Evolutionary conservation across 1,140 invertebrate species (phyloP).

Genomic region (Eciton burchellii): DNA sequence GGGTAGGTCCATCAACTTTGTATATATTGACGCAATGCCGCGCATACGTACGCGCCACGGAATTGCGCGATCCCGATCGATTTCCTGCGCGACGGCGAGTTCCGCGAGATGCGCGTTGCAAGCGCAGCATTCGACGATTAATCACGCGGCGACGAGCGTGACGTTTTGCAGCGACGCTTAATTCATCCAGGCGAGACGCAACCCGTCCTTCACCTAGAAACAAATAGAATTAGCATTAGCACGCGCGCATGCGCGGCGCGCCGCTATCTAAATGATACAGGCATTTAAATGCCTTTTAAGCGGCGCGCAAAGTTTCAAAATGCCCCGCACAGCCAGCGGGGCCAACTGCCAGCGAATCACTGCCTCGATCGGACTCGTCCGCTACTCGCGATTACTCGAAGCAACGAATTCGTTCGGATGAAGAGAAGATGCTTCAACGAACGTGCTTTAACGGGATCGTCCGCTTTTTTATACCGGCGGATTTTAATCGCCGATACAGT

Average conservation of each 20-base stretch:
- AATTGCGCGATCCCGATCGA: constrained; percentile 1
- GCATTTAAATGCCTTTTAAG: constrained; percentile 48
- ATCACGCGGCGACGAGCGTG: constrained; percentile 25
- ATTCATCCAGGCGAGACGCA: constrained; percentile 31
- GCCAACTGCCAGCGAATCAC: no score
- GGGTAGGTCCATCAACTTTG: background rate
- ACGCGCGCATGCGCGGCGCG: constrained; percentile 6
- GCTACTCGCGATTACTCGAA: no score
- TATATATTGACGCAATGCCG: constrained; percentile 40
- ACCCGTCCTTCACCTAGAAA: constrained; percentile 55
- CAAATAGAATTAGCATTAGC: constrained; percentile 47
- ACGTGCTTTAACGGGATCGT: background rate
- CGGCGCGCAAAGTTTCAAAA: constrained; percentile 9
- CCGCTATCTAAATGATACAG: constrained; percentile 49
- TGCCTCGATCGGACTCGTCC: no score
- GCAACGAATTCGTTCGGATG: no score
- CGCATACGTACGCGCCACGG: background rate
- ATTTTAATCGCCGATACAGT: background rate
- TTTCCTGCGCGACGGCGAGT: background rate
- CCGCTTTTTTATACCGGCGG: no score
- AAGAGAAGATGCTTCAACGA: background rate
- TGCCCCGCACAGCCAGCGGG: background rate
- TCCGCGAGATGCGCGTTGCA: background rate
- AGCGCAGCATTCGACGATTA: constrained; percentile 7
- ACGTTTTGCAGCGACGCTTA: constrained; percentile 14